Conservation (phyloP, 2,113 vertebrate genomes). For the Hemichromis elongatus region DNA sequence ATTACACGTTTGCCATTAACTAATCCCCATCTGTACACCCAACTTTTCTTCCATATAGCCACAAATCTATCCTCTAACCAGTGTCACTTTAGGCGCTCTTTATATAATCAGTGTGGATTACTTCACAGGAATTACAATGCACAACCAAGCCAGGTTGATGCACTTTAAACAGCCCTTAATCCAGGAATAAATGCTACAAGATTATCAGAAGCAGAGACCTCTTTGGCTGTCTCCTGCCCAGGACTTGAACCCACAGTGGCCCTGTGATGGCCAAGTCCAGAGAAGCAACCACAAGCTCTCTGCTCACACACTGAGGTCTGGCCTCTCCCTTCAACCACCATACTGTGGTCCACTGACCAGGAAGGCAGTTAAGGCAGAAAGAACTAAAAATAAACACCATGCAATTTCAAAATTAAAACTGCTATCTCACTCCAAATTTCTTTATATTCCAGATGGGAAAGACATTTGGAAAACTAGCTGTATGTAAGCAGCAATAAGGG, state of each 20-base stretch:
- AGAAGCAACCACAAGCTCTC: conserved; percentile 52
- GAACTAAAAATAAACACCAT: conserved; percentile 68
- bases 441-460: conserved; percentile 13
- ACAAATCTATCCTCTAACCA: not conserved
- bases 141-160: not conserved
- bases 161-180: conserved; percentile 40
- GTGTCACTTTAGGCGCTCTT: not conserved
- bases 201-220: conserved; percentile 41
- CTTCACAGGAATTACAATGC: not conserved
- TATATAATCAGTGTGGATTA: conserved; percentile 30
- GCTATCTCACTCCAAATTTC: conserved; percentile 50
- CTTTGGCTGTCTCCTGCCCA: conserved; percentile 34
- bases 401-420: conserved; percentile 61
- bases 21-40: not conserved
- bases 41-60: not conserved
- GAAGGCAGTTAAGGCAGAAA: conserved; percentile 53
- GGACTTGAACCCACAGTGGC: conserved; percentile 61
- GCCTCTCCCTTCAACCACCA: conserved; percentile 70
- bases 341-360: conserved; percentile 66
- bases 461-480: not conserved
- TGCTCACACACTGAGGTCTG: conserved; percentile 66
- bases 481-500: not conserved
- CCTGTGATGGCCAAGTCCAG: conserved; percentile 54
- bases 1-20: not conserved
- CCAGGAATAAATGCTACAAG: conserved; percentile 27